Conservation (phyloP, 2,113 vertebrate genomes). For the Tupaia tana region DNA sequence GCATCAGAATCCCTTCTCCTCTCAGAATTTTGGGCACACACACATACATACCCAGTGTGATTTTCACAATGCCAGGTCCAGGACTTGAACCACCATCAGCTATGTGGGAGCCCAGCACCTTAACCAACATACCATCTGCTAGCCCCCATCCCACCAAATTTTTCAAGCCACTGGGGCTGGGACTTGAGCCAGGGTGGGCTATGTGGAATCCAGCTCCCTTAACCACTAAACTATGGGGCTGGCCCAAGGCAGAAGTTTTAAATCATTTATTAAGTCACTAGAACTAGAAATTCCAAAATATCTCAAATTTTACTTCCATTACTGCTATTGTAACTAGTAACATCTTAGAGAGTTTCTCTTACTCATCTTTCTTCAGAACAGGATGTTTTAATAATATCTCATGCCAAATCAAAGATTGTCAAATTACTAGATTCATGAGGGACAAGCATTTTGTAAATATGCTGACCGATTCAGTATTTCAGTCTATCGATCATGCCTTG, state of each 20-base stretch:
- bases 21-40: too few species aligned
- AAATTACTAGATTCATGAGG: neutral
- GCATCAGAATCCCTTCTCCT: too few species aligned
- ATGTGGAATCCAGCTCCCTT: too few species aligned
- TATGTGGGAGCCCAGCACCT: too few species aligned
- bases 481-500: neutral
- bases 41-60: too few species aligned
- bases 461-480: neutral
- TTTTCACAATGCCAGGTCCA: too few species aligned
- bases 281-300: neutral
- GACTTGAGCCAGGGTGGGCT: too few species aligned
- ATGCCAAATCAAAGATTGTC: neutral
- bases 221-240: too few species aligned
- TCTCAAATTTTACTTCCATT: neutral
- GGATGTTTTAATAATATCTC: neutral
- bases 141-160: too few species aligned
- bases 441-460: neutral
- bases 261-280: neutral
- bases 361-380: neutral
- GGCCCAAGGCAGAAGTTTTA: neutral
- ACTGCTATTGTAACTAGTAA: neutral
- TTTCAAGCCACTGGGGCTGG: too few species aligned
- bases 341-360: neutral
- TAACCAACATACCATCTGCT: too few species aligned
- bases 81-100: too few species aligned